Base-by-base conservation (phyloP, 2,113 vertebrate species). In the Marmota flaviventris region DNA sequence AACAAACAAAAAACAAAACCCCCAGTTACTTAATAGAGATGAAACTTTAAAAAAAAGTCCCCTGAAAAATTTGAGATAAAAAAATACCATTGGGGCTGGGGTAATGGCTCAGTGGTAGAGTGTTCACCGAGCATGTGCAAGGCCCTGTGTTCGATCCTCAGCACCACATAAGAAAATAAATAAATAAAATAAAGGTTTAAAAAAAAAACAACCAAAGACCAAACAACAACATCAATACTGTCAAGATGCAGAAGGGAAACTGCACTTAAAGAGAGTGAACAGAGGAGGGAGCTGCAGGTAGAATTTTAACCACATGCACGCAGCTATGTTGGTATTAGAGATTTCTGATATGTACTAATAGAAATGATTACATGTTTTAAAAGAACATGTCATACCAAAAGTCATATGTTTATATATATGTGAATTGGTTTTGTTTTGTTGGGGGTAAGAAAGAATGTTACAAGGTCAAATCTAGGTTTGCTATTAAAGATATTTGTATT, bases 221-320 rank as follows among this genome's bases (percentile, higher is more conserved):
- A 45, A 45, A 45, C 8, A 45, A 45, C 45, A 45, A 45, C 45
- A 45, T 8, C 45, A 45, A 45, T 45, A 45, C 8, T 45, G 51
- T 53, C 18, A 82, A 75, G 39, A 20, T 73, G 45, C 56, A 56
- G 61, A 79, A 79, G 32, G 37, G 16, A 94, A 89, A 67, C 48
- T 84, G 70, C 77, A 90, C 48, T 96, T 96, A 25, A 17, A 77
- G 48, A 70, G 27, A 85, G n/a, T 79, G 76, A 94, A 87, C 91
- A 90, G 84, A 84, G 37, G 96, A 96, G 96, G 93, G 96, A 93
- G 84, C 94, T 95, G 81, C 65, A 97, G 94, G n/a, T 22, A 87
- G 8, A 34, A 92, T 95, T 93, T 97, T 95, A 95, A 84, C 27
- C 70, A 73, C 37, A 61, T 20, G 53, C 34, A 25, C 5, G 24